Conservation (phyloP, 92 coral and sea anemone genomes). For the Paramuricea clavata region DNA sequence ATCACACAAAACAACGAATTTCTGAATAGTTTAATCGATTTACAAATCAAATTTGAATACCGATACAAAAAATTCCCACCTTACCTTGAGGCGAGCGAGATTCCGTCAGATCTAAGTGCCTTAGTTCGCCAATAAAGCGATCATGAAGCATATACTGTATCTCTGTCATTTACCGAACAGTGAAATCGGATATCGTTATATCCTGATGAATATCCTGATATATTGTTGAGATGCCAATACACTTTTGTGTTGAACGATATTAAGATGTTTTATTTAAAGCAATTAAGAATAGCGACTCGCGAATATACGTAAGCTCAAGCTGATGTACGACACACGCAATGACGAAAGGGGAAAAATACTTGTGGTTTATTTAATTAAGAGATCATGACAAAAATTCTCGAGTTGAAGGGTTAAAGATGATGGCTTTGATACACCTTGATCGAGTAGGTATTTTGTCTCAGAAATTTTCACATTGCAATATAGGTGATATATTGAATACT, state of each 20-base stretch:
- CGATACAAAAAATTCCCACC: background rate
- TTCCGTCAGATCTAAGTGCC: background rate
- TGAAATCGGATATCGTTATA: constrained; percentile 33
- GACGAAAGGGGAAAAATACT: background rate
- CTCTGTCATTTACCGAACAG: constrained; percentile 3
- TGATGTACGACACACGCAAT: background rate
- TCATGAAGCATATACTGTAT: constrained; percentile 25
- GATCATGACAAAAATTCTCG: background rate
- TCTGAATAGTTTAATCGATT: background rate
- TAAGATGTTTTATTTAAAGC: background rate
- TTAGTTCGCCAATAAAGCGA: background rate
- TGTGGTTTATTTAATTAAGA: background rate
- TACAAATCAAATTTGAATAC: background rate
- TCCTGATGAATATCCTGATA: no score
- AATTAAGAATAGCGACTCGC: background rate
- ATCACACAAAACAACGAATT: background rate
- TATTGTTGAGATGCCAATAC: background rate
- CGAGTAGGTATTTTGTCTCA: background rate
- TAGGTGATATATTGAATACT: background rate
- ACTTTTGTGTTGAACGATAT: constrained; percentile 12
- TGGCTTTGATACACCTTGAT: background rate
- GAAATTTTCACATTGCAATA: constrained; percentile 14
- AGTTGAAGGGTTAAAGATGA: background rate
- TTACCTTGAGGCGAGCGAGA: constrained; percentile 6
- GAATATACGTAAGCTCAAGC: background rate